Conservation (phyloP, 2,888 invertebrate species). For the Drosophila subsilvestris region DNA sequence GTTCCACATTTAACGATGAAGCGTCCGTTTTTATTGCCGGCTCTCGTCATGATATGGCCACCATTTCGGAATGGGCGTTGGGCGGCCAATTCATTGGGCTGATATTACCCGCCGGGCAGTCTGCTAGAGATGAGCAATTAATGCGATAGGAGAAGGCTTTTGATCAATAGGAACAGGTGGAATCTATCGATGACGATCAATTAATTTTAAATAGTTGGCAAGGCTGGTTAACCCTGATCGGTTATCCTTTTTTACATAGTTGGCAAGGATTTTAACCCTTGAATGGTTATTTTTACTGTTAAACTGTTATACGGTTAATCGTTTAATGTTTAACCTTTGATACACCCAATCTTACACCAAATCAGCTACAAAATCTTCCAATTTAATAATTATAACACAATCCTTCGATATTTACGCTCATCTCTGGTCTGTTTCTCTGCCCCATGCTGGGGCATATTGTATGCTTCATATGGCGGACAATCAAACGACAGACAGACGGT, state of each 20-base stretch:
- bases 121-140: conserved; percentile 16
- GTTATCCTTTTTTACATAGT: no score
- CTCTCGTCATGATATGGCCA: conserved; percentile 62
- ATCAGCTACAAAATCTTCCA: not conserved
- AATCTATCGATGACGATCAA: not conserved
- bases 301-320: no score
- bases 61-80: conserved; percentile 43
- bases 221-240: not conserved
- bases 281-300: no score
- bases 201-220: not conserved
- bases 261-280: no score
- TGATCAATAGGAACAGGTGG: not conserved
- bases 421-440: conserved; percentile 28
- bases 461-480: conserved; percentile 59
- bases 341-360: not conserved
- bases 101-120: conserved; percentile 18
- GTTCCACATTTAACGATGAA: conserved; percentile 74
- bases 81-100: conserved; percentile 23
- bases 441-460: conserved; percentile 25
- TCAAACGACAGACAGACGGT: conserved; percentile 60
- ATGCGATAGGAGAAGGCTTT: not conserved
- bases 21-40: conserved; percentile 38
- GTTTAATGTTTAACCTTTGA: no score
- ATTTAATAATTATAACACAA: conserved; percentile 1
- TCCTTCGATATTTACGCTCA: conserved; percentile 16